Percentiles rank a stretch among this genome's conserved stretches.
These are phyloP conservation scores for Wiebesia pumilae DNA, from an alignment of 1,140 invertebrate species.

Conservation along the genomic window DNA sequence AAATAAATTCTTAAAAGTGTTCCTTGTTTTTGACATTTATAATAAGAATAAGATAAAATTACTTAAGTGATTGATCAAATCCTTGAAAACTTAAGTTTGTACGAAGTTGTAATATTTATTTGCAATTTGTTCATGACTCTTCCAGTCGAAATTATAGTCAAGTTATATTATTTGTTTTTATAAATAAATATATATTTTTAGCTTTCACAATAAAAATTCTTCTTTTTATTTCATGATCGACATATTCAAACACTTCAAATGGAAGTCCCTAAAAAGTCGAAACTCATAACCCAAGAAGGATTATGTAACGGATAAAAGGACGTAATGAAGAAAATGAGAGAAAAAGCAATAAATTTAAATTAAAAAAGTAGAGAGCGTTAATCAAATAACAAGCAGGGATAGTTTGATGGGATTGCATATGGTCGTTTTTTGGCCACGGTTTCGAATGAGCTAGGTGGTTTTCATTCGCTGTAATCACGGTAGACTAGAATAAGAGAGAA, in stretches of 20 bases:
- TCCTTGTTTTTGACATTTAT: too few relatives aligned
- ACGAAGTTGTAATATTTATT: too few relatives aligned
- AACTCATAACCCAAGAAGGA: neutral
- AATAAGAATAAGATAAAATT: too few relatives aligned
- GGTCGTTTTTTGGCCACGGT: neutral
- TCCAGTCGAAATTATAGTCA: too few relatives aligned
- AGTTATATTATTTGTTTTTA: neutral
- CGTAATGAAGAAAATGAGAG: neutral
- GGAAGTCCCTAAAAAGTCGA: neutral
- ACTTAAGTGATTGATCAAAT: too few relatives aligned
- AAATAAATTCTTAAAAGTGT: too few relatives aligned
- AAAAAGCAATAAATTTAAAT: neutral
- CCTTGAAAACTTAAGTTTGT: too few relatives aligned
- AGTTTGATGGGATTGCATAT: conserved; percentile 38
- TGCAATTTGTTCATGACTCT: too few relatives aligned
- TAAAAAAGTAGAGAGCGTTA: conserved; percentile 54
- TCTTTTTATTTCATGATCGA: neutral
- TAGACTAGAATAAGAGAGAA: conserved; percentile 46
- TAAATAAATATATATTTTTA: neutral
- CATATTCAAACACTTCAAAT: neutral
- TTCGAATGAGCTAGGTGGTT: neutral
- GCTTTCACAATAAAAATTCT: neutral
- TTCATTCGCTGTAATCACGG: too few relatives aligned
- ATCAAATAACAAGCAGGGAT: conserved; percentile 58
- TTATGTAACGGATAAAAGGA: neutral